These are phyloP conservation scores for Tapirus terrestris DNA, from an alignment of 2,113 vertebrate species.

Conservation along the genomic window DNA sequence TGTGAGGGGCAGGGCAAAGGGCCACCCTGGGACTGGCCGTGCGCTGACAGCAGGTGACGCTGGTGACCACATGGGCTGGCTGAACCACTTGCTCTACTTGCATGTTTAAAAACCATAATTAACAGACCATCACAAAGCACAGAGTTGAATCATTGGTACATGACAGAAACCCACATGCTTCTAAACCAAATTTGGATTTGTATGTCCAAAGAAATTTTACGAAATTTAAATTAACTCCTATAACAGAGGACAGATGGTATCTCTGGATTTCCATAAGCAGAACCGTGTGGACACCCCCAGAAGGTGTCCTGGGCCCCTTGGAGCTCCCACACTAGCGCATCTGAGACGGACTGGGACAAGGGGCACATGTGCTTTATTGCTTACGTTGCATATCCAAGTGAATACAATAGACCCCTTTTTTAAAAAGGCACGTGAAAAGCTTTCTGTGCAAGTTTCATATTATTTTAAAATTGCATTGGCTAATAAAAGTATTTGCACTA, in stretches of 20 bases:
- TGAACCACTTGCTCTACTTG: not conserved
- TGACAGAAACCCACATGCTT: not conserved
- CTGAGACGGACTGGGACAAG: not conserved
- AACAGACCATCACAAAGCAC: not conserved
- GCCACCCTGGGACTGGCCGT: not conserved
- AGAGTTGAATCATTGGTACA: not conserved
- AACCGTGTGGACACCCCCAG: not conserved
- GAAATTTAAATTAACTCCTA: not conserved
- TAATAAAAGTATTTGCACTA: constrained; percentile 75
- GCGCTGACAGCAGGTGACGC: rapidly evolving
- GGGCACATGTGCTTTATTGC: constrained; percentile 57
- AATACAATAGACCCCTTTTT: constrained; percentile 80
- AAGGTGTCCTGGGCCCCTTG: not conserved
- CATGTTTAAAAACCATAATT: not conserved
- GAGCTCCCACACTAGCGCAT: rapidly evolving
- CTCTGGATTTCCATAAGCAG: not conserved
- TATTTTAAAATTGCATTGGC: constrained; percentile 64
- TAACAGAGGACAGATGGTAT: rapidly evolving
- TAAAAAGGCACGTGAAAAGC: constrained; percentile 87
- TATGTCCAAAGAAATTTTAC: not conserved
- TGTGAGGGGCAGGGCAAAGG: not conserved
- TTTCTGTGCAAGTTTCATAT: constrained; percentile 78
- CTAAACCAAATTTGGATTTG: not conserved
- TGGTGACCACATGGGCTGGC: rapidly evolving
- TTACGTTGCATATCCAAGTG: constrained; percentile 79